Percentiles rank a stretch among this genome's conserved stretches.
Conservation (phyloP, 2,113 vertebrate genomes). For the Tachuris rubrigastra region DNA sequence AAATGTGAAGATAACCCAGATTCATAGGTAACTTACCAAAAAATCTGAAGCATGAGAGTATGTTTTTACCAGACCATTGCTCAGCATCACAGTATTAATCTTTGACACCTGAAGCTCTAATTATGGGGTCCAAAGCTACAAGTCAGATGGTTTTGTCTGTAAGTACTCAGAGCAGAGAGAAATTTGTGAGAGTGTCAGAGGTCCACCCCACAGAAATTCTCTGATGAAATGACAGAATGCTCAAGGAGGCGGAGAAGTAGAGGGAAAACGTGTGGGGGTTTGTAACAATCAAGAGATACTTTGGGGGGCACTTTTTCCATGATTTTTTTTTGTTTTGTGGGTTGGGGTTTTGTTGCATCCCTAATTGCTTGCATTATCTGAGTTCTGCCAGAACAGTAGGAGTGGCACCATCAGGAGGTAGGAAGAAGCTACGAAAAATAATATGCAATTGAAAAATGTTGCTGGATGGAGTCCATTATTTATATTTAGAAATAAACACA, state of each 20-base stretch:
- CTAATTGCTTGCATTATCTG: not conserved
- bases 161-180: not conserved
- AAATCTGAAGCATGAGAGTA: not conserved
- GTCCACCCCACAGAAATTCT: not conserved
- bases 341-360: not conserved
- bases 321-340: not conserved
- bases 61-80: not conserved
- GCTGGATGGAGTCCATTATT: not conserved
- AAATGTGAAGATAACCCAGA: not conserved
- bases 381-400: not conserved
- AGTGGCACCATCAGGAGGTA: not conserved
- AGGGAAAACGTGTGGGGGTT: not conserved
- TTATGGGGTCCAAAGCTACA: not conserved
- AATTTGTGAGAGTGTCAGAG: not conserved
- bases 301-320: not conserved
- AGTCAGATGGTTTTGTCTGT: not conserved
- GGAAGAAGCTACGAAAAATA: not conserved
- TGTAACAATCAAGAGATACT: not conserved
- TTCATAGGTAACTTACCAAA: not conserved
- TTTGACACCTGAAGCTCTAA: not conserved
- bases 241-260: not conserved
- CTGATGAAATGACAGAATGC: not conserved
- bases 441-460: not conserved
- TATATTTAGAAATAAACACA: not conserved
- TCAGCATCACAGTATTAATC: not conserved